Base-by-base conservation (phyloP, 2,113 vertebrate species). In the Hippolais icterina region DNA sequence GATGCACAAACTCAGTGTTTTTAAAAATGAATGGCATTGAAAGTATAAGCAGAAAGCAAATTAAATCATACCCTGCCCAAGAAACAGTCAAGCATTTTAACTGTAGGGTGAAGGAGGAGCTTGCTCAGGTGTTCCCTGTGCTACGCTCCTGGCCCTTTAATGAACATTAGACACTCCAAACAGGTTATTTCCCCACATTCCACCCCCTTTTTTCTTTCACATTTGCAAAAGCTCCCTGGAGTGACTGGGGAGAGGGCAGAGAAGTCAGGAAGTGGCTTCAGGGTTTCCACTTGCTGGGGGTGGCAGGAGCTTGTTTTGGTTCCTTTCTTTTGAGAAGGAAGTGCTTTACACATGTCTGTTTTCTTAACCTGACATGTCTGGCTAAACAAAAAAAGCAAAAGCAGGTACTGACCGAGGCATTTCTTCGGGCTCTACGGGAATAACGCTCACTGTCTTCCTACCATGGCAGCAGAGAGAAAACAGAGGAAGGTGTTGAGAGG, bases 391-490 rank as follows among this genome's bases (percentile, higher is more conserved):
- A 54, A 2, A 41, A 60, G 64, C 44, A 25, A 54, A 37, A 93
- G 63, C 2, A 49, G 23, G 89, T 98, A 99, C 99, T 98, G 94
- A 99, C 99, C 99, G 98, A 99, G 11, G 98, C 96, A 89, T 98
- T 98, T 89, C 98, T 98, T 93, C 98, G 96, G 95, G 98, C 97
- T 97, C 98, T 98, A 95, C 97, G 98, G 20, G 99, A 98, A 93
- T 98, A 99, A 94, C 98, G 98, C 97, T 99, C 99, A 97, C 98
- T 99, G 98, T 99, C 99, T 97, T 99, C 99, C 99, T 99, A 97
- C 78, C 97, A 27, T 74, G 89, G 97, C 96, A 98, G 94, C 41
- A 78, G 93, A 94, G 88, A 90, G 81, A 50, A 87, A 83, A 89
- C 81, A 93, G 82, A 89, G 77, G 37, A n/a, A 95, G 72, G 97